Evolutionary conservation across 1,140 invertebrate genomes (phyloP), one percentile per base, ranked within the genome.

Genomic region (Apis florea): DNA sequence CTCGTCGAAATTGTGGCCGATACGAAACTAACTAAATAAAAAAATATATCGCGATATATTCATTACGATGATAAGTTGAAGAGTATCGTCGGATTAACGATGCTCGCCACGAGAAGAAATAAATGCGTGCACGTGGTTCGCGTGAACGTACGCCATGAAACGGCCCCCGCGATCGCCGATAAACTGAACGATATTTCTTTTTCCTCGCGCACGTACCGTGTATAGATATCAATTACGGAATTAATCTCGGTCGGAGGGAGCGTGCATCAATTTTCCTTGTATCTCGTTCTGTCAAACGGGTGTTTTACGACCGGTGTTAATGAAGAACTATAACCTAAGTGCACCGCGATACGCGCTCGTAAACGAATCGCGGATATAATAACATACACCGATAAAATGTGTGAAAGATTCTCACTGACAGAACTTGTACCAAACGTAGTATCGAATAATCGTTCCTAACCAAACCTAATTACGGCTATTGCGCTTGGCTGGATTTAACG

Each of bases 211-310:
- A 54, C 71, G 66, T 68, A 63, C 10, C n/a, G 21, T 10, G 58
- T 81, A 77, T 54, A 82, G 80, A 82, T 82, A 82, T 77, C 80
- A 82, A 82, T 82, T 82, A 82, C 80, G 66, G 80, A 54, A 82
- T 69, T 77, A 82, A 82, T 82, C 80, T 77, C 80, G 26, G 54
- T 9, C 80, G 54, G 11, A 40, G 53, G 58, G 21, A 69, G 66
- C 73, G 66, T 77, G 74, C 74, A 82, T 82, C 80, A 82, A 82
- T 82, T 69, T 82, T 77, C 74, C 73, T 63, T 82, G 73, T 82
- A 82, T 82, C 80, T 76, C 67, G 80, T 61, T 76, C 74, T 82
- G 80, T 77, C 80, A 82, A 82, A 77, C 56, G 24, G 80, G 31
- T 82, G 67, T 70, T 82, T 82, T 82, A 82, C 74, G 80, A 26